Evolutionary conservation across 2,113 vertebrate species (phyloP).

Genomic region (Ciconia boyciana): DNA sequence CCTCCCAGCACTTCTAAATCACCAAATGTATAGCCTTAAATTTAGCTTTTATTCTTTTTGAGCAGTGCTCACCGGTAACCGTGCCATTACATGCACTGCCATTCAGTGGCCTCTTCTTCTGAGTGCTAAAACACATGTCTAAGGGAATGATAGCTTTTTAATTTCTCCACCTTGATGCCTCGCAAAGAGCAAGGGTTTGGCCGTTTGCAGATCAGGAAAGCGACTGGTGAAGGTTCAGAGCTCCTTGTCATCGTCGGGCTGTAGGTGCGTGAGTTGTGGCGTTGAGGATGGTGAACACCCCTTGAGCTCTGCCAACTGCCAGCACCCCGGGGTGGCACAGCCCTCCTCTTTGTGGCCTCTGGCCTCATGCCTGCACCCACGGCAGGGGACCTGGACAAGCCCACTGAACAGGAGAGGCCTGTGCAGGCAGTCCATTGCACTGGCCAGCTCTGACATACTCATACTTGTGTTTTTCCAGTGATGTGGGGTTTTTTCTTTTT

Average conservation of each 20-base stretch:
- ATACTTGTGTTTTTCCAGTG: not conserved
- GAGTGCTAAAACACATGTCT: not conserved
- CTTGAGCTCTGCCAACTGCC: not conserved
- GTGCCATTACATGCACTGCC: not conserved
- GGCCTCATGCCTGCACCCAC: not conserved
- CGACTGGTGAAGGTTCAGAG: not conserved
- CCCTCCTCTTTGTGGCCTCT: not conserved
- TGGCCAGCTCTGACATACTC: not conserved
- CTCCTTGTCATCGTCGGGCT: accelerated
- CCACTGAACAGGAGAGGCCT: not conserved
- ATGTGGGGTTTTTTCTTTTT: not conserved
- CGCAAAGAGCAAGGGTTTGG: not conserved
- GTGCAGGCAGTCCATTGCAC: not conserved
- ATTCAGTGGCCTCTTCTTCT: not conserved
- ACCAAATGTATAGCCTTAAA: not conserved
- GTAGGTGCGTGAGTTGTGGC: not conserved
- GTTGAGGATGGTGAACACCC: not conserved
- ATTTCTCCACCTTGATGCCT: not conserved
- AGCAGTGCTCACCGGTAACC: accelerated
- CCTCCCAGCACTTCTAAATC: not conserved
- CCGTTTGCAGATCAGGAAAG: not conserved
- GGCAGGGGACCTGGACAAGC: too few relatives aligned
- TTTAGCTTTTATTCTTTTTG: not conserved
- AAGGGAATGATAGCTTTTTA: not conserved
- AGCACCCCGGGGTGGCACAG: too few relatives aligned